Evolutionary conservation across 37 sponge, comb jelly and placozoan species (phyloP).

Genomic region (Geodia barretti): DNA sequence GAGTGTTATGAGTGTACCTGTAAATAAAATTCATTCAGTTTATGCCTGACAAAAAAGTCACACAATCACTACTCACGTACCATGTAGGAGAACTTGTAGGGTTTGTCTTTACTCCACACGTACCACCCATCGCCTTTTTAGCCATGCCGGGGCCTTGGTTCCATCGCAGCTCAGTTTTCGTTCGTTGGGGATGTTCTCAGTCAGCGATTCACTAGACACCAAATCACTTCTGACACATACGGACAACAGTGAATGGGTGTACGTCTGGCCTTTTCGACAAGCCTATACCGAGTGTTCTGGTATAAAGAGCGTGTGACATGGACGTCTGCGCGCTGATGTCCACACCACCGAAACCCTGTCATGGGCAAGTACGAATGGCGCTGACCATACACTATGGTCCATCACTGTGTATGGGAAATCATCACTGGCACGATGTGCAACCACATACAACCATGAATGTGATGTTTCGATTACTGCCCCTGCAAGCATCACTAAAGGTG

Average conservation of each 20-base stretch:
- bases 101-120: slow-evolving; percentile 9
- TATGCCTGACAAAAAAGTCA: too few relatives aligned
- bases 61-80: too few relatives aligned
- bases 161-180: slow-evolving; percentile 3
- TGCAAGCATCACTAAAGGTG: slow-evolving; percentile 28
- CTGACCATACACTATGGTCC: slow-evolving; percentile 45
- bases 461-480: slow-evolving; percentile 36
- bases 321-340: background rate
- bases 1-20: slow-evolving; percentile 18
- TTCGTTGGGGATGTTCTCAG: slow-evolving; percentile 4
- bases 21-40: too few relatives aligned
- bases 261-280: background rate
- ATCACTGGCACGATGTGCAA: slow-evolving; percentile 16
- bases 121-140: slow-evolving; percentile 31
- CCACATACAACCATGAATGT: slow-evolving; percentile 17
- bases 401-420: slow-evolving; percentile 13
- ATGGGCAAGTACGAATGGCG: slow-evolving; percentile 47
- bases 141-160: slow-evolving; percentile 30
- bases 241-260: slow-evolving; percentile 12
- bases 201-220: slow-evolving; percentile 14
- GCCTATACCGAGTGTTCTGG: slow-evolving; percentile 30
- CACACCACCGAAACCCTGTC: slow-evolving; percentile 17
- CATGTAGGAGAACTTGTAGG: background rate
- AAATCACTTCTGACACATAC: slow-evolving; percentile 27
- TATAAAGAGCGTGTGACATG: slow-evolving; percentile 5